Conservation (phyloP, 1,140 invertebrate species). For the Sweltsa coloradensis region DNA sequence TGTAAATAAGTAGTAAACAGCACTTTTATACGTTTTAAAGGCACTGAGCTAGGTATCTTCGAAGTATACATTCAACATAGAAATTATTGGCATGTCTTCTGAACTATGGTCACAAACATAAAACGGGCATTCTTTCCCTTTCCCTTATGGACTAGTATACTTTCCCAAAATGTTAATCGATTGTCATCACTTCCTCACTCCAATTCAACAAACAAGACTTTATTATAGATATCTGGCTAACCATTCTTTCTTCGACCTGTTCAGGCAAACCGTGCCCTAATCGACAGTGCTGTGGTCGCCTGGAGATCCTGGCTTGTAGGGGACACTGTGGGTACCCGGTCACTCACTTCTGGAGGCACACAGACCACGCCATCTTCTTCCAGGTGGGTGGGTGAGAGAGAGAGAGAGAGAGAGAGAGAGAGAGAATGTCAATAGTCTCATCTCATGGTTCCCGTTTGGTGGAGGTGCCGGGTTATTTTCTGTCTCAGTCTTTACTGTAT, state of each 20-base stretch:
- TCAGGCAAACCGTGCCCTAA: constrained; percentile 83
- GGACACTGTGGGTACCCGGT: constrained; percentile 97
- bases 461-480: too few species aligned
- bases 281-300: constrained; percentile 63
- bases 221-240: background rate
- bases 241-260: constrained; percentile 13
- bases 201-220: background rate
- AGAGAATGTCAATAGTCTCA: too few species aligned
- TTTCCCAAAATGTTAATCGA: too few species aligned
- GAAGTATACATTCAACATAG: too few species aligned
- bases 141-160: constrained; percentile 5
- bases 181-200: too few species aligned
- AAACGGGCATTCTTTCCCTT: background rate
- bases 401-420: too few species aligned
- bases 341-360: constrained; percentile 96
- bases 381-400: constrained; percentile 34
- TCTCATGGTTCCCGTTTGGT: too few species aligned
- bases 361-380: constrained; percentile 90
- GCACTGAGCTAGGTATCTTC: too few species aligned
- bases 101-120: background rate
- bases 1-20: too few species aligned
- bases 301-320: constrained; percentile 83
- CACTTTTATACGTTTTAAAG: too few species aligned
- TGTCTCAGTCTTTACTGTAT: too few species aligned
- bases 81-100: background rate